Evolutionary conservation across 2,888 invertebrate species (phyloP), one percentile per base, ranked within the genome.

Genomic region (Ceraclea dissimilis): DNA sequence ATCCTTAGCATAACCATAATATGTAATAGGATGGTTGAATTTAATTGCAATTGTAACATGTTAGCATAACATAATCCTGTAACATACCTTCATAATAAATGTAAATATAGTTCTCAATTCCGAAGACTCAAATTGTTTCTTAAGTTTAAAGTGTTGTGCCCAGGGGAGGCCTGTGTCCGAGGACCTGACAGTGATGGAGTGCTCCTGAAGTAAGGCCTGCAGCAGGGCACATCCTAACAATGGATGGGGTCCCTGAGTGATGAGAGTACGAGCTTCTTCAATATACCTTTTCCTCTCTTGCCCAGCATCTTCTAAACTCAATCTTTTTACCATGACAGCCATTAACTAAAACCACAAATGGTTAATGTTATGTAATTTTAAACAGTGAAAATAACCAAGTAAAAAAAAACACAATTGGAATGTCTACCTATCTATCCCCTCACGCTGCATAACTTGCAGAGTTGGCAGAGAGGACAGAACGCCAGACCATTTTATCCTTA

Each of bases 81-180:
- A n/a, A n/a, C n/a, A 26, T 18, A 84, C 79, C 67, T 79, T 78
- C 10, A 86, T 72, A 60, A 82, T 81, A 71, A 88, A 86, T 66
- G 83, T 78, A 68, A 94, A 90, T 68, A 94, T 90, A 62, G 84
- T 79, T 66, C 87, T 86, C 63, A 95, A 74, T 68, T 92, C 89
- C 50, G 81, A 78, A 19, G 79, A 82, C 78, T 94, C 93, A 75
- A 95, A 94, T 44, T 86, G 82, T 65, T 84, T 85, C 71, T 93
- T 94, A 26, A 90, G 85, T 67, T 84, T 81, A 65, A 88, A 85
- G 71, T 95, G 60, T 44, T 62, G 59, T 16, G 51, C 54, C 90
- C 90, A 93, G 46, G 92, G 85, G 50, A 94, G 75, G 5, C 93
- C 92, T 11, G 92, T 86, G 71, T 91, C 91, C 31, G 91, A 86